Evolutionary conservation across 2,797 vertebrate genomes (phyloP), one percentile per base, ranked within the genome.

Genomic region (Gobionotothen gibberifrons): DNA sequence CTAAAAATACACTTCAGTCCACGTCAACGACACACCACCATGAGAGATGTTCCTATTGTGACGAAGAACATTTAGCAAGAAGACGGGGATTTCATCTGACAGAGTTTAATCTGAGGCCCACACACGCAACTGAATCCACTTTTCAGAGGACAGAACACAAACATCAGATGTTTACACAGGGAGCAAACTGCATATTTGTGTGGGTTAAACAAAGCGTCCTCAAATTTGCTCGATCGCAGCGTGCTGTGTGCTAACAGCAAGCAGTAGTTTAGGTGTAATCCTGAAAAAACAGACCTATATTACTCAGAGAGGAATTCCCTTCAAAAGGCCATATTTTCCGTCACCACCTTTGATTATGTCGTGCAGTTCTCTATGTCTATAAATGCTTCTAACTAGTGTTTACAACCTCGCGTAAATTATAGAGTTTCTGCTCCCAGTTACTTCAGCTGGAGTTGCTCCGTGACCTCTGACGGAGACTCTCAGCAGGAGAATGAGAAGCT

Each of bases 321-420:
- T 42, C 52, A 44, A 47, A 26, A 69, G 46, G 72, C 46, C 61
- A 76, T 64, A 69, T 83, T 81, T 84, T 80, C 65, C 72, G 16
- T 40, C 67, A 63, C 76, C 81, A 84, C 84, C 82, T 82, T 87
- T 75, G 82, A 90, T 86, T 84, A 85, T 85, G 74, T 86, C 84
- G 79, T 65, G 77, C 73, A 72, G 67, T 62, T 85, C 83, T 81
- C 32, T 75, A 72, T 17, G 56, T 85, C 88, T 90, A 89, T 88
- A 92, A 90, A 91, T 86, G 86, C 78, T 32, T 80, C 69, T 84
- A 89, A 91, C 76, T 85, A 69, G 79, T 87, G 83, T 92, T 91
- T 92, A 89, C 83, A 86, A 78, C 76, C 54, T 81, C 47, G 16
- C 8, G 55, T 67, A 89, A 91, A 92, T 92, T 86, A 90, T 64